A percentile compares a stretch with the other conserved stretches of the same genome.
These are phyloP conservation scores for Euplexia lucipara DNA, from an alignment of 2,888 invertebrate genomes.

Conservation along the genomic window DNA sequence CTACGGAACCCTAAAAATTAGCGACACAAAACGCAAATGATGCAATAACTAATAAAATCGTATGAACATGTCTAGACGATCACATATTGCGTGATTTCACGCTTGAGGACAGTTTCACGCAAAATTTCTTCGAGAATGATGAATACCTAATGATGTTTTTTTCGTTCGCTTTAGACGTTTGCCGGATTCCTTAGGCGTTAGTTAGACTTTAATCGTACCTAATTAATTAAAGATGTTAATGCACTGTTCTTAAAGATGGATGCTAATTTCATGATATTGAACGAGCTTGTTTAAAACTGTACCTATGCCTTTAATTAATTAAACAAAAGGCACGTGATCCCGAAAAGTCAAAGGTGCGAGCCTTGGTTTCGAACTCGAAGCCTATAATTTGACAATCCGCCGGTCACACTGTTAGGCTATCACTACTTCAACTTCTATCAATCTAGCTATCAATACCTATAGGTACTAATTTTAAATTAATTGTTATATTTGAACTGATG, in stretches of 20 bases:
- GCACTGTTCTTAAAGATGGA: constrained; percentile 22
- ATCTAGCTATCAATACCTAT: too few relatives aligned
- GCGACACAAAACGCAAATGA: constrained; percentile 23
- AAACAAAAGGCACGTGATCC: neutral
- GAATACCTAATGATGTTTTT: constrained; percentile 25
- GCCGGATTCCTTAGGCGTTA: constrained; percentile 53
- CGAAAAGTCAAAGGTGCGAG: too few relatives aligned
- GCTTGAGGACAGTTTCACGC: constrained; percentile 39
- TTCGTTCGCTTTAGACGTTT: constrained; percentile 27
- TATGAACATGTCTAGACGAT: constrained; percentile 30
- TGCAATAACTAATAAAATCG: constrained; percentile 35
- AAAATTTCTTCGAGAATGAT: constrained; percentile 33
- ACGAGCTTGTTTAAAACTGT: too few relatives aligned
- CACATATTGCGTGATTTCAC: constrained; percentile 53
- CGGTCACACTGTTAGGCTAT: too few relatives aligned
- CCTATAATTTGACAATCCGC: too few relatives aligned
- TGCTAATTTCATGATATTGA: constrained; percentile 15
- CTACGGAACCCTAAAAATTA: constrained; percentile 31
- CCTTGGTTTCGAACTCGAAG: too few relatives aligned
- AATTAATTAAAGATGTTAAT: constrained; percentile 38
- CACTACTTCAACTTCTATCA: too few relatives aligned
- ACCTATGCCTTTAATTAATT: too few relatives aligned
- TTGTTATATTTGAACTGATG: too few relatives aligned
- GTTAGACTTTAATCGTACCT: constrained; percentile 17
- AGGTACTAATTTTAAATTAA: too few relatives aligned